Base-by-base conservation (phyloP, 1,140 invertebrate genomes). In the Drosophila cardini region DNA sequence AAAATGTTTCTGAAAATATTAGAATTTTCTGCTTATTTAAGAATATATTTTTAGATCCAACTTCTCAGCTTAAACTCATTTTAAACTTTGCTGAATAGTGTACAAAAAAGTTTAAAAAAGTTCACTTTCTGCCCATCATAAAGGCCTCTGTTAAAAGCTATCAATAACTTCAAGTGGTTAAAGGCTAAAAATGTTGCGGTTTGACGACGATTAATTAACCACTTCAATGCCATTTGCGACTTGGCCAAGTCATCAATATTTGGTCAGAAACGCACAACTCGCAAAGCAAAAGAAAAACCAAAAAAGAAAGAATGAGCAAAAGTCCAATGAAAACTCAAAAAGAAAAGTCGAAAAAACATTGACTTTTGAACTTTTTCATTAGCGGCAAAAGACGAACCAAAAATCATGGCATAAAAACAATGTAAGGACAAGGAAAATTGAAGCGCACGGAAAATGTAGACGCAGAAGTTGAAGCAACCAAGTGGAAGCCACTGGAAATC, bases 401-500 rank as follows among this genome's bases (percentile, higher is more conserved):
- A 67, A 77, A 65, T 57, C 67, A 57, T 64, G 56, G 62, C 67
- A 76, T 75, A 76, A 78, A 78, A 78, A 76, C 76, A 78, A 76
- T 76, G 75, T 73, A 77, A 70, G 46, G 61, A 73, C 57, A 52
- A 56, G 61, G 42, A 45, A 74, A 10, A 16, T 13, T 62, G 55
- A 62, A 72, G 73, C 70, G 84, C 84, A 89, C 89, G 18, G 46
- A 15, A 38, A 16, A 50, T 13, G 45, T 48, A 4, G 45, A 36
- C 38, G 58, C 8, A 16, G 55, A 75, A 89, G 77, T 76, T 73
- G 72, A 78, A 42, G 56, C 75, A 73, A 62, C 65, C 71, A 78
- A 89, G 85, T 75, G 74, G 62, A 89, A 90, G 80, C 62, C 71
- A 67, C 72, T 72, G 72, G 76, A 87, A 87, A 87, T 87, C 84